Evolutionary conservation across 2,888 invertebrate genomes (phyloP), one percentile per base, ranked within the genome.

Genomic region (Isotomurus palustris): DNA sequence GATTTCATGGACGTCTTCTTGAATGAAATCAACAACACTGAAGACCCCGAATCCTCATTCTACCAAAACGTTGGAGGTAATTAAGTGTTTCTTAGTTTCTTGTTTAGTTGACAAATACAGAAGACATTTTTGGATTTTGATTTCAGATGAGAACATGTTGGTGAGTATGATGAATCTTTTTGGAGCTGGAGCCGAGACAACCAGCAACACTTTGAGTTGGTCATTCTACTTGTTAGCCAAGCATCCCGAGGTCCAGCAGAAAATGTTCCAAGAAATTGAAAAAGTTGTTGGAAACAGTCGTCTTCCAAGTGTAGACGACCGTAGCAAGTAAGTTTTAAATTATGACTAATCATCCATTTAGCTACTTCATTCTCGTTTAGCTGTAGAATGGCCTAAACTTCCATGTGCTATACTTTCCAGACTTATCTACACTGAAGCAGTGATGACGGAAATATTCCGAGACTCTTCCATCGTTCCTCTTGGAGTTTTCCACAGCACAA

Each of bases 1-100:
- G 68, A 68, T 45, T 66, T 53, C 36, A 62, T 68, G 21, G 66
- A 68, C 51, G 36, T 49, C 2, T 64, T 56, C 25, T 29, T 68
- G 14, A 21, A 38, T 22, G 62, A 68, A 57, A 64, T 68, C n/a
- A 38, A 57, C 3, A 29, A 43, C 3, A 62, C 66, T 0, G 48
- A 28, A 3, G 62, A 68, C 59, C 36, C 51, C 10, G 45, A 54
- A 4, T 62, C 62, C 3, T 59, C 59, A 8, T 68, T 68, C 48
- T 64, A 61, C 41, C 53, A 60, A 28, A 48, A 56, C 3, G 56
- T 43, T 17, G 66, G 66, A 54, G 59, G 68, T 65, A 40, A 36
- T 12, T 4, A 17, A 35, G n/a, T 25, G 36, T 4, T 55, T 36
- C 22, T 17, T 22, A 32, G 22, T 22, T 35, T 38, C 17, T 36